Evolutionary conservation across 2,113 vertebrate species (phyloP), one percentile per base, ranked within the genome.

Genomic region (Centropus bengalensis): DNA sequence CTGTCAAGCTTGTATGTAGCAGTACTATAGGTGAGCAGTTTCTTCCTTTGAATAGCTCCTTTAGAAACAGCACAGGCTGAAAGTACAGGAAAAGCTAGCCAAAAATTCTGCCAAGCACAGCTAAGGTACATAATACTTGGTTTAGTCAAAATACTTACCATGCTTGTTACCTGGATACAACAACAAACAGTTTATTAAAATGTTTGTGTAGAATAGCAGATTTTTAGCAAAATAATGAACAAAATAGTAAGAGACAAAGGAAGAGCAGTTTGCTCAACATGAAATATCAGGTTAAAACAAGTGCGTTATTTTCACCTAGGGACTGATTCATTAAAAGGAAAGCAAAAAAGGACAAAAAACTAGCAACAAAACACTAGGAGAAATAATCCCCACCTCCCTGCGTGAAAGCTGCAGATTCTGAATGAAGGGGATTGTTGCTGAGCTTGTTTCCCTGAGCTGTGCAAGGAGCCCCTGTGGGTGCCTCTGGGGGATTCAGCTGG

Each of bases 111-210:
- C 97, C 96, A 98, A 98, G 98, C 98, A 98, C 95, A 98, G 96
- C 97, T 97, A 95, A 97, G 97, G 94, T 96, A 97, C 82, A 97
- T 95, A 98, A 96, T 97, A 97, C 93, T 97, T 91, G 95, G 95
- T 97, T 97, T 96, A 97, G 82, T 98, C 96, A 97, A 97, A 97
- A 98, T 98, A 99, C 99, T 99, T 98, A 99, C 99, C 99, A 99
- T 99, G 98, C 98, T 99, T 97, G 99, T 99, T 97, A 99, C 99
- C 99, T 99, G 98, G 98, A 98, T 98, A 97, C 97, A 99, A 99
- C 87, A 98, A 99, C 97, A 99, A 98, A 99, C 96, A 99, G 94
- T 97, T 97, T 98, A 97, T 98, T 98, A 98, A 98, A 98, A 98
- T 95, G 90, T 82, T 97, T 97, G 95, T 73, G 76, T 91, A 97